Evolutionary conservation across 2,797 vertebrate species (phyloP).

Genomic region (Xenops minutus): DNA sequence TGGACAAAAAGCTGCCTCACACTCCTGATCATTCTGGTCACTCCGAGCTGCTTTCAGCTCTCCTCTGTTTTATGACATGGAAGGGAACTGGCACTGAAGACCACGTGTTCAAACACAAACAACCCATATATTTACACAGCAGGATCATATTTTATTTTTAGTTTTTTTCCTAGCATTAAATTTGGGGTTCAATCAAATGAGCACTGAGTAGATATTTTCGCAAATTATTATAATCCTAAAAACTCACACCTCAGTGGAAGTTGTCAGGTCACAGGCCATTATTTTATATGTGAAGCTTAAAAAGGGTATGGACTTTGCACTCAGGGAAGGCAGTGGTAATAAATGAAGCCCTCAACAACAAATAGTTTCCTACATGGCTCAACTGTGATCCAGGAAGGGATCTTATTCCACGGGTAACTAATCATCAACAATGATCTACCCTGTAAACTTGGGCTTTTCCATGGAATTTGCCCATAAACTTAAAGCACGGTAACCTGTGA

Average conservation of each 20-base stretch:
- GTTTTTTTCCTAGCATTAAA: background rate
- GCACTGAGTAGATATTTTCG: background rate
- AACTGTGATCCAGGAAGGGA: background rate
- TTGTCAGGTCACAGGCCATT: background rate
- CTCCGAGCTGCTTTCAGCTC: background rate
- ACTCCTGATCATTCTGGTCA: background rate
- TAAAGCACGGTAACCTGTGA: background rate
- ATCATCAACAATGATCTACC: background rate
- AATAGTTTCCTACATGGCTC: background rate
- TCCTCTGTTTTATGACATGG: background rate
- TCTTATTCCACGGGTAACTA: background rate
- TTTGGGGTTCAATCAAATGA: background rate
- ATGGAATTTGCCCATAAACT: background rate
- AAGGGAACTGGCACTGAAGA: background rate
- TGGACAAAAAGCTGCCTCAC: background rate
- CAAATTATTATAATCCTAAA: background rate
- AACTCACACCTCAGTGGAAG: background rate
- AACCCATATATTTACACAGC: background rate
- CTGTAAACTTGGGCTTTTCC: background rate
- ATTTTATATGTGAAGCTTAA: background rate
- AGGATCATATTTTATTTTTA: background rate
- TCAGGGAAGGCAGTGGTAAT: background rate
- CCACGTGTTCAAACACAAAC: background rate
- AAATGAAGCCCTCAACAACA: background rate
- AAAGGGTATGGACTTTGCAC: background rate